Conservation (phyloP, 2,797 vertebrate species). For the Mormyrops attenuatus region DNA sequence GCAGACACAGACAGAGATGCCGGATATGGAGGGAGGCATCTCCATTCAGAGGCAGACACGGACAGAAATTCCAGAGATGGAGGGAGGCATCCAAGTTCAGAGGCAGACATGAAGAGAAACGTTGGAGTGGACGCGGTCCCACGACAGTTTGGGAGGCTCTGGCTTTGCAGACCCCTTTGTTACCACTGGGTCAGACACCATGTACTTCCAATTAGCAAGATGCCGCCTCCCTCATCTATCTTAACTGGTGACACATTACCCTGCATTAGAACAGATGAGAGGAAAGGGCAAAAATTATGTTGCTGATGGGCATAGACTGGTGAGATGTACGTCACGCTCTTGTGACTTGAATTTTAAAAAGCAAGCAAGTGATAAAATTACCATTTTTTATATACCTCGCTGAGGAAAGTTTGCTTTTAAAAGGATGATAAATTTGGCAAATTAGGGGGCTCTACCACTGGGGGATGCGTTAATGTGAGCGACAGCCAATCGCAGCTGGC, state of each 20-base stretch:
- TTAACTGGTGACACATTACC: conserved; percentile 79
- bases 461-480: conserved; percentile 39
- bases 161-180: conserved; percentile 51
- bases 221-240: conserved; percentile 73
- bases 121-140: not conserved
- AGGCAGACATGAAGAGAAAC: not conserved
- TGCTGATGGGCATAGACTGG: conserved; percentile 67
- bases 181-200: conserved; percentile 67
- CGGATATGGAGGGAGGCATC: not conserved
- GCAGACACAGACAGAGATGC: not conserved
- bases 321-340: conserved; percentile 57
- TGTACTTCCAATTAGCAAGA: conserved; percentile 75
- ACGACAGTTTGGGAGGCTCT: conserved; percentile 44
- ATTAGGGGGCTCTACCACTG: conserved; percentile 23
- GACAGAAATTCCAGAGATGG: not conserved
- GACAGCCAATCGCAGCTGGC: conserved; percentile 48
- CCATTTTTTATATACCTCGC: conserved; percentile 5
- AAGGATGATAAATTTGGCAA: not conserved
- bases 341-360: conserved; percentile 50
- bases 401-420: not conserved
- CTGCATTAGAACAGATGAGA: conserved; percentile 69
- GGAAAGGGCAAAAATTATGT: conserved; percentile 74
- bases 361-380: not conserved
- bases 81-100: not conserved
- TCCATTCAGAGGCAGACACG: not conserved